Evolutionary conservation across 1,140 invertebrate species (phyloP).

Genomic region (Bombus confusus): DNA sequence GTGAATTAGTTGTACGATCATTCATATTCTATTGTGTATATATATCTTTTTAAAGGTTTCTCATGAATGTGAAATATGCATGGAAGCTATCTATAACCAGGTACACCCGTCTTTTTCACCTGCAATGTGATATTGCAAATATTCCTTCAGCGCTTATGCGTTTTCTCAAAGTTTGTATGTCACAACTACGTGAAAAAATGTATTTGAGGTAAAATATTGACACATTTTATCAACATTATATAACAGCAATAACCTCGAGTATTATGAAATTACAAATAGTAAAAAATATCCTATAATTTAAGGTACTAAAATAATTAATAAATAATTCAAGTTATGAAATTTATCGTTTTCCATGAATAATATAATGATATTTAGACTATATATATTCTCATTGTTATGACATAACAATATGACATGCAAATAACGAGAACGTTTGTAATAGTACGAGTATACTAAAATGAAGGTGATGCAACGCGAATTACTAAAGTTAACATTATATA

Average conservation of each 20-base stretch:
- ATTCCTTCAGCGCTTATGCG: neutral
- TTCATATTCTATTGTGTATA: neutral
- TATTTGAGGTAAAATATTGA: neutral
- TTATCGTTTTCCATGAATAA: too few species aligned
- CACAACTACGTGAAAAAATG: neutral
- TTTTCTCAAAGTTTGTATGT: neutral
- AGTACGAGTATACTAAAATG: too few species aligned
- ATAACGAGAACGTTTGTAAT: too few species aligned
- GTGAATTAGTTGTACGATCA: neutral
- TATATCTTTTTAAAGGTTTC: neutral
- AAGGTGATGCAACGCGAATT: neutral
- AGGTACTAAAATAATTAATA: too few species aligned
- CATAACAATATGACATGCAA: too few species aligned
- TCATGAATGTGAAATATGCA: neutral
- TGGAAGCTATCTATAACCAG: neutral
- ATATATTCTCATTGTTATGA: too few species aligned
- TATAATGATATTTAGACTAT: too few species aligned
- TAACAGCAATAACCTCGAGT: neutral
- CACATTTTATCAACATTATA: neutral
- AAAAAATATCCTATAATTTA: too few species aligned
- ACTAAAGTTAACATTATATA: neutral
- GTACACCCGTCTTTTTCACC: neutral
- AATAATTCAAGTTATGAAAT: too few species aligned
- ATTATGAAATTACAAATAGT: neutral
- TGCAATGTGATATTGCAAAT: neutral